Conservation (phyloP, 2,888 invertebrate genomes). For the Cactoblastis cactorum region DNA sequence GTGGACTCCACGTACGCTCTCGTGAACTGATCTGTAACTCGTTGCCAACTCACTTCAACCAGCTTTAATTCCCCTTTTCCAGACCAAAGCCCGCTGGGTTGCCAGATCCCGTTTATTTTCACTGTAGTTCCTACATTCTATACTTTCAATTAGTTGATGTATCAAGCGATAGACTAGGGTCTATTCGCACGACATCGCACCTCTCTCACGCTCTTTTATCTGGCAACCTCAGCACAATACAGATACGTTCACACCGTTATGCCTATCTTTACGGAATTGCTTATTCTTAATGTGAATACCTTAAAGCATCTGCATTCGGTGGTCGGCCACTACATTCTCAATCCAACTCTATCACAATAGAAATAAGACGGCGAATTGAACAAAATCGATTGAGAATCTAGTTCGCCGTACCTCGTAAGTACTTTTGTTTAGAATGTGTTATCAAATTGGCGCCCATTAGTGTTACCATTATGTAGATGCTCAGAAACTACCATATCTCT, state of each 20-base stretch:
- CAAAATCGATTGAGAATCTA: constrained; percentile 10
- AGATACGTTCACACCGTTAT: constrained; percentile 24
- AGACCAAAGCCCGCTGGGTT: constrained; percentile 1
- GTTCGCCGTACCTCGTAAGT: constrained; percentile 8
- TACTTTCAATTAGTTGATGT: constrained; percentile 9
- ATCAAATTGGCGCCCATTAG: constrained; percentile 10
- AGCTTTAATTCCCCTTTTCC: constrained; percentile 4
- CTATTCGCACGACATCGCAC: constrained; percentile 5
- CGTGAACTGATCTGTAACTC: constrained; percentile 44
- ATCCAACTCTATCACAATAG: constrained; percentile 1
- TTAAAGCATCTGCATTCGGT: constrained; percentile 10
- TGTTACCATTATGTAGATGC: constrained; percentile 41
- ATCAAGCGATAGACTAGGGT: constrained; percentile 10
- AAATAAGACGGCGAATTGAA: constrained; percentile 4
- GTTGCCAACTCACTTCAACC: constrained; percentile 1
- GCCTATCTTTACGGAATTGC: constrained; percentile 51
- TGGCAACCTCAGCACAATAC: constrained; percentile 20
- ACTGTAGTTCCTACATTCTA: constrained; percentile 7
- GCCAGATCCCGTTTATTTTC: background rate
- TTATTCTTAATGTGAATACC: constrained; percentile 37
- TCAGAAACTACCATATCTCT: constrained; percentile 62
- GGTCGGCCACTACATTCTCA: constrained; percentile 8
- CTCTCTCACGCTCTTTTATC: constrained; percentile 11
- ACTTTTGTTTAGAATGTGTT: constrained; percentile 9
- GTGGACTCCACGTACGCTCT: constrained; percentile 27